A percentile compares a stretch with the other conserved stretches of the same genome.
Evolutionary conservation across 2,797 vertebrate species (phyloP).

Genomic region (Rhynchotus rufescens): DNA sequence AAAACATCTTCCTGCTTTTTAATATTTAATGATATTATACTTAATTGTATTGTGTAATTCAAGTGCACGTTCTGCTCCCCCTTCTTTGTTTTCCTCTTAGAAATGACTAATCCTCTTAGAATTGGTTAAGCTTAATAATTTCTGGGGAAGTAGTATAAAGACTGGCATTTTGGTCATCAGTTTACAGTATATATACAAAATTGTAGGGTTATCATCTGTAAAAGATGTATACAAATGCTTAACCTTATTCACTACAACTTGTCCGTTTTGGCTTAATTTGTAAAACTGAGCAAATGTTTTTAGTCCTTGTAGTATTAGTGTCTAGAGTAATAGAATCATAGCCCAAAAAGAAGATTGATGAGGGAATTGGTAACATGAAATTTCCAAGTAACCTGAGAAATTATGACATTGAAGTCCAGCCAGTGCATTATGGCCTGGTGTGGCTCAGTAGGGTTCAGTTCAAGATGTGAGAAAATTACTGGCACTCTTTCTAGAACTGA

Average conservation of each 20-base stretch:
- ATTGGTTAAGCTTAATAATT: neutral
- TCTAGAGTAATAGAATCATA: neutral
- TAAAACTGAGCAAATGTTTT: neutral
- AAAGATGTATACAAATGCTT: neutral
- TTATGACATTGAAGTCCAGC: neutral
- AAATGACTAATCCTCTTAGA: constrained; percentile 42
- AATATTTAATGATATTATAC: constrained; percentile 48
- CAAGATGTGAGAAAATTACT: neutral
- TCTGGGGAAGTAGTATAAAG: constrained; percentile 22
- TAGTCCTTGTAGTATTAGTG: neutral
- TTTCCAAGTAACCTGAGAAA: neutral
- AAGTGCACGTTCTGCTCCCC: neutral
- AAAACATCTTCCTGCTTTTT: constrained; percentile 61
- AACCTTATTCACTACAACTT: neutral
- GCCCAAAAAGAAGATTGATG: neutral
- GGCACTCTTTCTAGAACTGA: neutral
- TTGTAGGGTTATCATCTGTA: neutral
- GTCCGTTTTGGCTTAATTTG: neutral
- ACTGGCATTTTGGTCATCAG: neutral
- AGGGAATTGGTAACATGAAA: neutral
- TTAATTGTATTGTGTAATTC: constrained; percentile 34
- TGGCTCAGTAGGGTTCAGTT: neutral
- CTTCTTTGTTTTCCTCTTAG: constrained; percentile 25
- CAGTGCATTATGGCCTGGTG: neutral
- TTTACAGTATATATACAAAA: neutral